A percentile compares a stretch with the other conserved stretches of the same genome.
These are phyloP conservation scores for Saguinus midas DNA, from an alignment of 2,113 vertebrate genomes.

Conservation along the genomic window DNA sequence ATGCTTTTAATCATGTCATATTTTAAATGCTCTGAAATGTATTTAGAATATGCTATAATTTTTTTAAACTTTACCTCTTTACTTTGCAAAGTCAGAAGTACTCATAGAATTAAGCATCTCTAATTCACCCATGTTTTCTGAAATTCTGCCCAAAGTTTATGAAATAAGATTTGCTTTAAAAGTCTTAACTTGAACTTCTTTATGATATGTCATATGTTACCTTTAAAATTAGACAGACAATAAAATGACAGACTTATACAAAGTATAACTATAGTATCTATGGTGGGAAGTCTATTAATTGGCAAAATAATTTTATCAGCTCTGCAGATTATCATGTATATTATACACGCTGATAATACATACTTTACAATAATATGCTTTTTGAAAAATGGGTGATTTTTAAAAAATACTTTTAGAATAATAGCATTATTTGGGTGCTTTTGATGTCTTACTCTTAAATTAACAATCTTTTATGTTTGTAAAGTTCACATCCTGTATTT, in stretches of 20 bases:
- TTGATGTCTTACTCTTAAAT: background rate
- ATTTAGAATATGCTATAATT: background rate
- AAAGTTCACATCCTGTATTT: conserved; percentile 31
- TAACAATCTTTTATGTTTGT: background rate
- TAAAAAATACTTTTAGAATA: background rate
- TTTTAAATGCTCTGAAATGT: conserved; percentile 4
- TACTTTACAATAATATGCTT: background rate
- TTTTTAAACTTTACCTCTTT: background rate
- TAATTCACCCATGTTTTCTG: conserved; percentile 15
- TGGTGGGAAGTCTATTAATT: conserved; percentile 30
- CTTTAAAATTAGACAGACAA: background rate
- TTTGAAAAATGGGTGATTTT: background rate
- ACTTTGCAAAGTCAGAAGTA: background rate
- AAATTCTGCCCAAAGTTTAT: conserved; percentile 24
- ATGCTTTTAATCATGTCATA: background rate
- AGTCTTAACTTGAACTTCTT: conserved; percentile 4
- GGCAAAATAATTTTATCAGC: background rate
- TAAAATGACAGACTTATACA: conserved; percentile 16
- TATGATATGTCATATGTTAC: background rate
- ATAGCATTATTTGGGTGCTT: background rate
- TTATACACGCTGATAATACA: background rate
- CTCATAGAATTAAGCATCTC: background rate
- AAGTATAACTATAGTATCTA: background rate
- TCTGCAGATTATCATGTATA: background rate
- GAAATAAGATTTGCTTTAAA: conserved; percentile 28